Conservation (phyloP, 2,113 vertebrate genomes). For the Coreoperca whiteheadi region DNA sequence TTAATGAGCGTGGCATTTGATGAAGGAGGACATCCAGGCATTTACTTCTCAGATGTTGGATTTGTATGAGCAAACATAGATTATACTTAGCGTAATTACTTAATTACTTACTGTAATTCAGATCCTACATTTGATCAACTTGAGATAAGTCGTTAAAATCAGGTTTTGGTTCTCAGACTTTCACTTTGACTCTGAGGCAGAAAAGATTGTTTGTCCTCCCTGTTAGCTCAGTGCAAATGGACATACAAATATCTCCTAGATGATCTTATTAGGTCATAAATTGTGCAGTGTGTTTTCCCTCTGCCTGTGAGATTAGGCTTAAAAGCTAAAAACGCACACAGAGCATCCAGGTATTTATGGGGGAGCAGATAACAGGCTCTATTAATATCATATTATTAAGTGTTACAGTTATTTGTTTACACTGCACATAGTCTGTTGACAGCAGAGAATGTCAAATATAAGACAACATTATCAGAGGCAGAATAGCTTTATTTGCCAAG, state of each 20-base stretch:
- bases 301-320: conserved; percentile 41
- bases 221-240: conserved; percentile 22
- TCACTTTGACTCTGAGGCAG: conserved; percentile 36
- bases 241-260: conserved; percentile 31
- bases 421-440: neutral
- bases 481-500: conserved; percentile 7
- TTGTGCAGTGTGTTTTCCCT: conserved; percentile 14
- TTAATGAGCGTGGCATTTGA: conserved; percentile 54
- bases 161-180: conserved; percentile 21
- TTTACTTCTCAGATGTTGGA: conserved; percentile 10
- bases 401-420: conserved; percentile 21
- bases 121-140: conserved; percentile 21
- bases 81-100: neutral
- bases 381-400: conserved; percentile 35
- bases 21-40: neutral
- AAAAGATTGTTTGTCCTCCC: conserved; percentile 34
- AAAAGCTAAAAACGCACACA: conserved; percentile 35
- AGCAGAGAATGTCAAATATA: conserved; percentile 30
- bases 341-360: conserved; percentile 43
- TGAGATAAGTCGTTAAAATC: conserved; percentile 27
- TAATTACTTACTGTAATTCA: conserved; percentile 40
- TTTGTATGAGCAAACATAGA: conserved; percentile 13
- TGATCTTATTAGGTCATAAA: conserved; percentile 31
- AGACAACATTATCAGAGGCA: conserved; percentile 5
- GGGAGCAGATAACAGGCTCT: conserved; percentile 20